Evolutionary conservation across 2,888 invertebrate species (phyloP), one percentile per base, ranked within the genome.

Genomic region (Athalia cordata): DNA sequence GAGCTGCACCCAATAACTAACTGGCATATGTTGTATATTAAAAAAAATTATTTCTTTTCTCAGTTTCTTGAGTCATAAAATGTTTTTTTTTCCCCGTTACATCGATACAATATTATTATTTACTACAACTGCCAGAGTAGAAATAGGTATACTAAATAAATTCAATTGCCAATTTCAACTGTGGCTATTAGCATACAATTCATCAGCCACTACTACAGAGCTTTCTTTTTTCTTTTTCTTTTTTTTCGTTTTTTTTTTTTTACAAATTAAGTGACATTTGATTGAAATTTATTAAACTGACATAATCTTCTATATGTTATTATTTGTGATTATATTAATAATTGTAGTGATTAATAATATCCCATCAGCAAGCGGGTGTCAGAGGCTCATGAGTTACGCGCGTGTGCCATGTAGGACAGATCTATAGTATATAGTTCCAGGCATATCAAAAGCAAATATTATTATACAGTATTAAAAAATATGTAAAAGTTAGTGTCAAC

Each of bases 281-380:
- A 15, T 50, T 50, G 50, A 50, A 67, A 66, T n/a, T 4, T 13
- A 49, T 49, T 49, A 43, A 50, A 11, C 47, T 50, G 45, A 67
- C 15, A 50, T n/a, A 64, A 64, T 49, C 49, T 6, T 29, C 3
- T 59, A 45, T 57, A n/a, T 72, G 45, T 50, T 66, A 9, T 29
- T 45, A 45, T 67, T 77, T 75, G 76, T 67, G 67, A 77, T 76
- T 67, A 76, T 80, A 80, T 81, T 81, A 80, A 82, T 83, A 78
- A 81, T 81, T 85, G 77, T 81, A 86, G 84, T 83, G 83, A 87
- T 87, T 85, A 86, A 84, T 84, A 81, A 85, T 86, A 81, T 87
- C 87, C 88, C 89, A 86, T 87, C 86, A 88, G 89, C 87, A 89
- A 89, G 89, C 89, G 86, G 87, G 86, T 88, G 84, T 87, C 85